Percentiles rank a stretch among this genome's conserved stretches.
Evolutionary conservation across 2,888 invertebrate species (phyloP).

Genomic region (Rhingia campestris): DNA sequence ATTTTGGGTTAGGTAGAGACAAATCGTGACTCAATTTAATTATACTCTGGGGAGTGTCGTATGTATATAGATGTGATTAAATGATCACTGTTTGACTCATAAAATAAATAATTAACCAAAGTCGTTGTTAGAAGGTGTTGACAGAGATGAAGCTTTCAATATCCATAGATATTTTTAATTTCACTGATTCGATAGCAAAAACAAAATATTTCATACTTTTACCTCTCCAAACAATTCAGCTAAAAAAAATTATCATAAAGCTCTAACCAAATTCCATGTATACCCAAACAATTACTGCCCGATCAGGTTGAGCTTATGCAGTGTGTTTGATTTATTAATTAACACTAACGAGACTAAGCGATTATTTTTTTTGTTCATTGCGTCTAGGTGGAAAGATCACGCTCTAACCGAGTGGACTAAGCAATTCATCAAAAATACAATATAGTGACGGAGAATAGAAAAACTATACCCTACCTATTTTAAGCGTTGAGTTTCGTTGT

Average conservation of each 20-base stretch:
- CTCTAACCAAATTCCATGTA: not conserved
- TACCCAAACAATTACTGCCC: not conserved
- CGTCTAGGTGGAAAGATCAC: constrained; percentile 37
- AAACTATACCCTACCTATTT: constrained; percentile 4
- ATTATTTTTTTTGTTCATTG: constrained; percentile 10
- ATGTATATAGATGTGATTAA: not conserved
- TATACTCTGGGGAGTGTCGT: not conserved
- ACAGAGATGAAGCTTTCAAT: no score
- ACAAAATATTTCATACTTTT: no score
- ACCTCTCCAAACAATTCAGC: no score
- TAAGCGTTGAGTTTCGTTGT: not conserved
- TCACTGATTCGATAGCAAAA: no score
- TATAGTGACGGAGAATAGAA: constrained; percentile 20
- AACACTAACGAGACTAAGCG: constrained; percentile 3
- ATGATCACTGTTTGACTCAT: not conserved
- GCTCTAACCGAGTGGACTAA: constrained; percentile 29
- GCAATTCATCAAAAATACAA: constrained; percentile 36
- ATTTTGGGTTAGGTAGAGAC: not conserved
- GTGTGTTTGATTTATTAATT: constrained; percentile 31
- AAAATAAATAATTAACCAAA: not conserved
- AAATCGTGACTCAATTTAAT: constrained; percentile 2
- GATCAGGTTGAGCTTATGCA: constrained; percentile 8
- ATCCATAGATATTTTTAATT: no score
- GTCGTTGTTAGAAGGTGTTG: no score
- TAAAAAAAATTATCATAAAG: no score